A percentile compares a stretch with the other conserved stretches of the same genome.
Conservation (phyloP, 1,140 invertebrate genomes). For the Muscidifurax raptorellus region DNA sequence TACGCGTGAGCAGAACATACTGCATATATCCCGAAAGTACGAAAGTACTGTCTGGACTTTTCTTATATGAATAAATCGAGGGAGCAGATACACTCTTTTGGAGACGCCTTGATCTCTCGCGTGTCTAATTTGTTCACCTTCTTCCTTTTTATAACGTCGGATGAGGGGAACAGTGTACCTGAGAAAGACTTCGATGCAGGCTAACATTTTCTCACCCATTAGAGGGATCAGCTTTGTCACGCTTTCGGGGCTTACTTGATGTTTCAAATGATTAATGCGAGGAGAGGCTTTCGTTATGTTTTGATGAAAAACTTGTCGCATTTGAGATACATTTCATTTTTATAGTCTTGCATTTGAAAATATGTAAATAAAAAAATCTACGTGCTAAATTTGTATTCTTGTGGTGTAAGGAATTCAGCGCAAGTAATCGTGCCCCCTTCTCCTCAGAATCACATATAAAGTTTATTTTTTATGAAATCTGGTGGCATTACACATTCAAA, state of each 20-base stretch:
- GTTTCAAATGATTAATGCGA: conserved; percentile 36
- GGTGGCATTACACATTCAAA: not conserved
- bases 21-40: conserved; percentile 5
- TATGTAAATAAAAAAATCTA: conserved; percentile 3
- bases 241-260: conserved; percentile 30
- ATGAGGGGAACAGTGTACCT: conserved; percentile 18
- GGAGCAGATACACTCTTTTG: conserved; percentile 17
- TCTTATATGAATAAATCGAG: not conserved
- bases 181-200: conserved; percentile 36
- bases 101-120: conserved; percentile 31
- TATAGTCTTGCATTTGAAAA: not conserved
- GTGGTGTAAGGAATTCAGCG: not conserved
- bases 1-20: not conserved
- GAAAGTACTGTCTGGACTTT: conserved; percentile 31
- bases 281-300: not conserved
- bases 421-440: not conserved
- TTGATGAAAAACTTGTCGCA: conserved; percentile 35
- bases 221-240: conserved; percentile 2
- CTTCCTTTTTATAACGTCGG: conserved; percentile 23
- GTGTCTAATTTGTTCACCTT: conserved; percentile 37
- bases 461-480: not conserved
- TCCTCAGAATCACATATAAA: not conserved
- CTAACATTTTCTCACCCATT: conserved; percentile 45
- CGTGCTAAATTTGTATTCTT: not conserved
- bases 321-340: too few relatives aligned